Evolutionary conservation across 1,140 invertebrate species (phyloP).

Genomic region (Cyphomyrmex costatus): DNA sequence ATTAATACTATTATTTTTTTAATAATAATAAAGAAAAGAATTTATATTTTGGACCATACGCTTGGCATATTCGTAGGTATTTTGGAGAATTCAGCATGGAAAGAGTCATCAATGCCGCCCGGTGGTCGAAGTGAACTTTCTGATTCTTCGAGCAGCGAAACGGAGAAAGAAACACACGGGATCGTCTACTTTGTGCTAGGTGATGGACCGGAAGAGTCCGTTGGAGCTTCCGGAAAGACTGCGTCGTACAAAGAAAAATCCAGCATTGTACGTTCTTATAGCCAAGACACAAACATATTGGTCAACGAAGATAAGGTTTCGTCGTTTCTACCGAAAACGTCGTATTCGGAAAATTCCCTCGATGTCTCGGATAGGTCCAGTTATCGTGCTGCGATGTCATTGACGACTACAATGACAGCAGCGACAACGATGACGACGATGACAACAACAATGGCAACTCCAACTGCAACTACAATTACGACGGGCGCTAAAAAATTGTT

Average conservation of each 20-base stretch:
- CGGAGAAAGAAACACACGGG: slow-evolving; percentile 84
- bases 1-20: neutral
- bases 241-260: slow-evolving; percentile 51
- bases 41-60: slow-evolving; percentile 30
- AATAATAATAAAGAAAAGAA: slow-evolving; percentile 16
- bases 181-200: slow-evolving; percentile 82
- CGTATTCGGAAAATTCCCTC: slow-evolving; percentile 86
- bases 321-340: slow-evolving; percentile 83
- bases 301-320: slow-evolving; percentile 74
- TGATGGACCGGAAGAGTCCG: slow-evolving; percentile 72
- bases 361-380: slow-evolving; percentile 70
- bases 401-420: slow-evolving; percentile 1
- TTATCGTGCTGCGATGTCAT: neutral
- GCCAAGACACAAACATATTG: slow-evolving; percentile 83
- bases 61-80: slow-evolving; percentile 80
- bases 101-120: slow-evolving; percentile 84
- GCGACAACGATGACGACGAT: slow-evolving; percentile 23
- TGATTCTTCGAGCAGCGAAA: slow-evolving; percentile 85
- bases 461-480: slow-evolving; percentile 35
- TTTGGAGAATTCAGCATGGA: slow-evolving; percentile 82
- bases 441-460: slow-evolving; percentile 39
- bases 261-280: slow-evolving; percentile 80
- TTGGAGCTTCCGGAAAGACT: slow-evolving; percentile 13
- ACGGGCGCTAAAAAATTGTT: slow-evolving; percentile 71
- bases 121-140: slow-evolving; percentile 32